Evolutionary conservation across 2,888 invertebrate genomes (phyloP), one percentile per base, ranked within the genome.

Genomic region (Idaea aversata): DNA sequence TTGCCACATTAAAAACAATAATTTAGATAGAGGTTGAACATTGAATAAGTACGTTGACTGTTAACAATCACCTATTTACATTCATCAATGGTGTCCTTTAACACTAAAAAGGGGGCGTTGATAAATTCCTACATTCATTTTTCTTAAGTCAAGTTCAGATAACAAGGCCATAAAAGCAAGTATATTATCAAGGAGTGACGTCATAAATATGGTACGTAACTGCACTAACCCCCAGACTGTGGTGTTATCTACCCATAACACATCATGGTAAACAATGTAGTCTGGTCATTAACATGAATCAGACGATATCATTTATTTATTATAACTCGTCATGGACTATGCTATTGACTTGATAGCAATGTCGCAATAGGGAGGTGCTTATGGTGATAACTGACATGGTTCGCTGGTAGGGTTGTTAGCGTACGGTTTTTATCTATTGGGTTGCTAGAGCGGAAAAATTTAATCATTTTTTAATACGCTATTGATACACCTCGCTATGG

Each of bases 301-400:
- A 74, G 71, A 60, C 63, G 72, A 75, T 80, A 80, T 76, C 73
- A 63, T 15, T 65, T 60, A 69, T 72, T 75, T 70, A 76, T 73
- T 75, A 72, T 79, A 7, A 59, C 58, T 73, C 73, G 71, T 71
- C 63, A 67, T 69, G 72, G 72, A 64, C 71, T 66, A 71, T 73
- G 72, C 65, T 70, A 71, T 73, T 75, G 75, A 72, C 75, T 73
- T 63, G 63, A 66, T 68, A 70, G 67, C 70, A 69, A 76, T 78
- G 68, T 74, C 70, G 71, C 71, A 77, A 73, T 65, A 25, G 63
- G 61, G 69, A 67, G 65, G 63, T 69, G 77, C 65, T 75, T 69
- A 78, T 76, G 77, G 79, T 74, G 71, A 73, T 73, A 73, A 70
- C 47, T 15, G 34, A 25, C 64, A 72, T 70, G 73, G 70, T 61